A percentile compares a stretch with the other conserved stretches of the same genome.
phyloP scores from a whole-genome alignment of 2,888 invertebrate species.

The Bombylius major region DNA sequence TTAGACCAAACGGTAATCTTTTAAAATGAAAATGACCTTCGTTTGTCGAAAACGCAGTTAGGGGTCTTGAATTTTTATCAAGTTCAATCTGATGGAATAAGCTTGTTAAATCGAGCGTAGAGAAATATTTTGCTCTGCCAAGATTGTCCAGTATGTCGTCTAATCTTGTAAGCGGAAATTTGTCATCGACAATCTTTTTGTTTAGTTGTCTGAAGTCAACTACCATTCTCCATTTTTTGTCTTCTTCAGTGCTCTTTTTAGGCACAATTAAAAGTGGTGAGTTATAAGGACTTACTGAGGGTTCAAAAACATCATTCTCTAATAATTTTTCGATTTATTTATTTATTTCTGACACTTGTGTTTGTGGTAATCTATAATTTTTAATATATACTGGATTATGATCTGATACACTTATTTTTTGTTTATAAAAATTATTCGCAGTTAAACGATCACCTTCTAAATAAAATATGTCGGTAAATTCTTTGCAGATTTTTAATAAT shows the following conservation, averaged over 20 bases:
- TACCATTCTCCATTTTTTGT: background rate
- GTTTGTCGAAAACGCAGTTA: conserved; percentile 12
- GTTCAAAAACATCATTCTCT: conserved; percentile 19
- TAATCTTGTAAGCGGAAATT: conserved; percentile 5
- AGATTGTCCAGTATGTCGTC: conserved; percentile 6
- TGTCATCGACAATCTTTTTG: conserved; percentile 3
- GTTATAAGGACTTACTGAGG: conserved; percentile 15
- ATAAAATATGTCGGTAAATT: background rate
- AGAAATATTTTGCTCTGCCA: conserved; percentile 1
- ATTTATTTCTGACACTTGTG: conserved; percentile 6
- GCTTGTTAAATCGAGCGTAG: background rate
- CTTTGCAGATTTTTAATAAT: background rate
- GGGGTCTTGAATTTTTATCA: conserved; percentile 8
- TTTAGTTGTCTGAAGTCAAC: conserved; percentile 5
- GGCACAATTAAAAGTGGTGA: conserved; percentile 18
- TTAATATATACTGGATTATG: background rate
- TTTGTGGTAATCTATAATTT: conserved; percentile 4
- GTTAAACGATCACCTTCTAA: background rate
- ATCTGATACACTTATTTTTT: background rate
- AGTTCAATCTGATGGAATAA: conserved; percentile 8
- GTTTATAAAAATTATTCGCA: background rate
- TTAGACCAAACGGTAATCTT: conserved; percentile 12
- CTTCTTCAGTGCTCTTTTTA: background rate
- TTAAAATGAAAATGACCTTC: conserved; percentile 13
- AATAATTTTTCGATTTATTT: conserved; percentile 20